phyloP scores from a whole-genome alignment of 2,113 vertebrate genomes.

The Cryptomyrus ogoouensis region DNA sequence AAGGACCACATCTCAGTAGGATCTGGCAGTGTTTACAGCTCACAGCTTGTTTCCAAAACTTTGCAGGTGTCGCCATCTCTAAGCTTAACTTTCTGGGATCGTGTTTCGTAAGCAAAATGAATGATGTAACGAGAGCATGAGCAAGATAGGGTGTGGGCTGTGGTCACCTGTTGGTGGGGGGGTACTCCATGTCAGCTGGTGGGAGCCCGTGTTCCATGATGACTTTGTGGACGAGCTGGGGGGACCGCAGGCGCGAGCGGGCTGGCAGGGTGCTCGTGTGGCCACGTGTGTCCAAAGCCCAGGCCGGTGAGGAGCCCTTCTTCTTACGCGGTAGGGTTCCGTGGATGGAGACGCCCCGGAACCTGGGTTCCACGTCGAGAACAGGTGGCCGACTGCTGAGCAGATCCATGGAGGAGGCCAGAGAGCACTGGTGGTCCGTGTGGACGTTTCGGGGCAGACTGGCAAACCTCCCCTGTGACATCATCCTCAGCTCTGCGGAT shows the following conservation, averaged over 20 bases:
- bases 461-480: constrained; percentile 88
- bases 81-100: not conserved
- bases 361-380: constrained; percentile 49
- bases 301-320: constrained; percentile 56
- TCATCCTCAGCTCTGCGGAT: constrained; percentile 73
- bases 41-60: not conserved
- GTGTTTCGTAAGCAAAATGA: not conserved
- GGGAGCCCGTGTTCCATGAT: constrained; percentile 65
- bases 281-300: constrained; percentile 57
- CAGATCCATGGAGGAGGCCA: constrained; percentile 88
- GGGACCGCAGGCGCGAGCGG: constrained; percentile 48
- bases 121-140: not conserved
- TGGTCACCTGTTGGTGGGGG: constrained; percentile 64
- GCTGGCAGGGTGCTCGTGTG: constrained; percentile 43
- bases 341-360: constrained; percentile 81
- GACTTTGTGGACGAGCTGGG: constrained; percentile 58
- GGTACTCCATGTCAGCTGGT: constrained; percentile 42
- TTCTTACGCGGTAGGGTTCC: constrained; percentile 90
- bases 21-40: not conserved
- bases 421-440: constrained; percentile 62
- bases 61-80: not conserved
- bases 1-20: not conserved
- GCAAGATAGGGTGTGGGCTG: not conserved
- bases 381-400: constrained; percentile 68
- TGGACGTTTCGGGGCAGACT: constrained; percentile 75